These are phyloP conservation scores for Enteromius anoplus DNA, from an alignment of 2,797 vertebrate genomes.

Conservation along the genomic window DNA sequence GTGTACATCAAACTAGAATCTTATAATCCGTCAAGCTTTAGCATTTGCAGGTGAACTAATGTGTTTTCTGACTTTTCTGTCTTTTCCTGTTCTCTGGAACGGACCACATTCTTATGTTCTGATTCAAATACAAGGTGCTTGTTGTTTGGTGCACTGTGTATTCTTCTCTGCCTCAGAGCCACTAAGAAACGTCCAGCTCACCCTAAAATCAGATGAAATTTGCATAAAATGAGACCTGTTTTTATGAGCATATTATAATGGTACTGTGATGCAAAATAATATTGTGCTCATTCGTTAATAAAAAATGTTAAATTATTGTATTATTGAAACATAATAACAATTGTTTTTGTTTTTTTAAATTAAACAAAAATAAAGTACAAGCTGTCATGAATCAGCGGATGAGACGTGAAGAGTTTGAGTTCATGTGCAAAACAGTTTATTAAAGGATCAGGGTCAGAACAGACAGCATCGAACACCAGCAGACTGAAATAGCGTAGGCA, in stretches of 20 bases:
- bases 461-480: too few relatives aligned
- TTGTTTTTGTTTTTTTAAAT: too few relatives aligned
- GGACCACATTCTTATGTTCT: background rate
- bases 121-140: background rate
- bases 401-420: too few relatives aligned
- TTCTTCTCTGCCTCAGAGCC: background rate
- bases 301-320: background rate
- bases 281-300: background rate
- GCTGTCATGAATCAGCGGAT: too few relatives aligned
- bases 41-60: constrained; percentile 38
- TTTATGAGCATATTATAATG: background rate
- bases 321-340: background rate
- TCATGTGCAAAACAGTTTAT: too few relatives aligned
- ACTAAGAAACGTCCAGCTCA: background rate
- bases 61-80: background rate
- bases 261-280: background rate
- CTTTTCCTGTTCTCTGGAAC: background rate
- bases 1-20: constrained; percentile 19
- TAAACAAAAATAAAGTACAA: too few relatives aligned
- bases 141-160: background rate
- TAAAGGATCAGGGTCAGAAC: too few relatives aligned
- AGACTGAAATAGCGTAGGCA: too few relatives aligned
- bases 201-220: background rate
- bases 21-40: constrained; percentile 32
- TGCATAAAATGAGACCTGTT: background rate